Evolutionary conservation across 2,113 vertebrate species (phyloP).

Genomic region (Phalacrocorax brasilianus): DNA sequence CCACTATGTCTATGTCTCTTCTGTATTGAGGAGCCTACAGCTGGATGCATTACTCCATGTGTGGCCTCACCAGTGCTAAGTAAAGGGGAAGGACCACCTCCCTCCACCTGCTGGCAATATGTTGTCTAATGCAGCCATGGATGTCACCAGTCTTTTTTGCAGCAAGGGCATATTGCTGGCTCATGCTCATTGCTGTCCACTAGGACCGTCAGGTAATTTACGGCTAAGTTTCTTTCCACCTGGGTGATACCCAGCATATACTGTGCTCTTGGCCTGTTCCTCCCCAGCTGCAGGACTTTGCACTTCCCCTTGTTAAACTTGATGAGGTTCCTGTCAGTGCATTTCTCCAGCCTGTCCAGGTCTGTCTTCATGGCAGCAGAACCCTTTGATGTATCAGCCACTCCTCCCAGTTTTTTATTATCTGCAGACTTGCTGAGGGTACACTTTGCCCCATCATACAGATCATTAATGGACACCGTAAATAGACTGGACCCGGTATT

Average conservation of each 20-base stretch:
- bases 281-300: background rate
- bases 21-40: background rate
- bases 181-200: background rate
- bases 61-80: background rate
- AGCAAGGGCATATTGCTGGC: background rate
- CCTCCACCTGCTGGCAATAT: background rate
- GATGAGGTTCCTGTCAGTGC: background rate
- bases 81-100: background rate
- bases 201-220: background rate
- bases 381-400: background rate
- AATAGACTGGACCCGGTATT: background rate
- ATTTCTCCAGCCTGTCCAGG: background rate
- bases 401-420: background rate
- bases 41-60: background rate
- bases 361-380: background rate
- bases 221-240: background rate
- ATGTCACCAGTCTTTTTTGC: background rate
- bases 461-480: background rate
- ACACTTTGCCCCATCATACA: background rate
- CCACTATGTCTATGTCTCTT: background rate
- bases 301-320: background rate
- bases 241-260: background rate
- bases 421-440: background rate
- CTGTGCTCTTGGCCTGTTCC: background rate
- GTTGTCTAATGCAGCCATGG: background rate